Percentiles rank a stretch among this genome's conserved stretches.
phyloP scores from a whole-genome alignment of 2,888 invertebrate species.

The Drosophila nr. medialis region DNA sequence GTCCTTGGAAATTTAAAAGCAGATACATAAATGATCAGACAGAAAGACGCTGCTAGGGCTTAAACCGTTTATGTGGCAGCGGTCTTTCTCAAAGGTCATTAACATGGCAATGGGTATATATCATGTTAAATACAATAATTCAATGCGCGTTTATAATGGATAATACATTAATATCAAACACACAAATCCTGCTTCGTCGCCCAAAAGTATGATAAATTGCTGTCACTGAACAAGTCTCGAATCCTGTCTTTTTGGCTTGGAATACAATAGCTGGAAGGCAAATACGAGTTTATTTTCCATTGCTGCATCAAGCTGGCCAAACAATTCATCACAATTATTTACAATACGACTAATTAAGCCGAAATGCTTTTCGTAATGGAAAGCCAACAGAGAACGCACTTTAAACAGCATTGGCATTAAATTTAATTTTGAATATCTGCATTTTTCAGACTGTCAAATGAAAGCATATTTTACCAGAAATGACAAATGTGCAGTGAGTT shows the following conservation, averaged over 20 bases:
- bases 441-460: not conserved
- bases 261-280: not conserved
- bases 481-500: not conserved
- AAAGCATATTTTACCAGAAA: not conserved
- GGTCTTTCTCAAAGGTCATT: constrained; percentile 27
- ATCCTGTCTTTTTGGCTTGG: too few relatives aligned
- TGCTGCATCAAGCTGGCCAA: not conserved
- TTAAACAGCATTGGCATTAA: not conserved
- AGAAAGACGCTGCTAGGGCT: constrained; percentile 3
- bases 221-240: not conserved
- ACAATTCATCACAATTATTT: not conserved
- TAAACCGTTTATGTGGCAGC: constrained; percentile 13
- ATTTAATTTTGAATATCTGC: not conserved
- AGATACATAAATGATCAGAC: constrained; percentile 66
- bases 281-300: not conserved
- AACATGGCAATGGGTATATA: constrained; percentile 1
- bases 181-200: not conserved
- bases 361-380: not conserved
- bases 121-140: constrained; percentile 1
- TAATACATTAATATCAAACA: constrained; percentile 18
- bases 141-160: constrained; percentile 10
- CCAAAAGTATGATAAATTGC: not conserved
- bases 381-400: too few relatives aligned
- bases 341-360: not conserved
- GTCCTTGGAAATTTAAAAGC: constrained; percentile 53